Conservation (phyloP, 2,113 vertebrate genomes). For the Pungitius pungitius region DNA sequence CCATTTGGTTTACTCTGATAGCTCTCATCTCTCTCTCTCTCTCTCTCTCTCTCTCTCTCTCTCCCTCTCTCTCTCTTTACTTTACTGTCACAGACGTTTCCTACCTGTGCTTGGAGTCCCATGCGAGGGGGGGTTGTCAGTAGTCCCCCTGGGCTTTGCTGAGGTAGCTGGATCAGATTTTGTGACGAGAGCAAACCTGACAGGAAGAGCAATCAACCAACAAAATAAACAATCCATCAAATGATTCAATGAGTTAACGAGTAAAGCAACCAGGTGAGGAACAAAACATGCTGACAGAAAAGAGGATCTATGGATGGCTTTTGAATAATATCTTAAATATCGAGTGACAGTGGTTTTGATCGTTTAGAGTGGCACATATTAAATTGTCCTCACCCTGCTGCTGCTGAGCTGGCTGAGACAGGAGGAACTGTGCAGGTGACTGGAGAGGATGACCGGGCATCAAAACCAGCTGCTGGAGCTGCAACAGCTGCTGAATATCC, state of each 20-base stretch:
- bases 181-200: slow-evolving; percentile 88
- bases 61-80: background rate
- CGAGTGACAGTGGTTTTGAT: background rate
- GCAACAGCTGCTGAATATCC: slow-evolving; percentile 92
- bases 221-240: background rate
- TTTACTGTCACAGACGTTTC: background rate
- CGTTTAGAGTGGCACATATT: background rate
- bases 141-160: slow-evolving; percentile 89
- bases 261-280: no score
- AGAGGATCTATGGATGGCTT: background rate
- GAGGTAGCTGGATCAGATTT: slow-evolving; percentile 96
- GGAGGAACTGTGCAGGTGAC: slow-evolving; percentile 90
- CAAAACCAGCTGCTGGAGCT: slow-evolving; percentile 91
- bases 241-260: background rate
- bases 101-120: slow-evolving; percentile 88
- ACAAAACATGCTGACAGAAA: background rate
- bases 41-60: background rate
- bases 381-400: slow-evolving; percentile 81
- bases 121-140: slow-evolving; percentile 86
- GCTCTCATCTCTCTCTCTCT: background rate
- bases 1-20: no score
- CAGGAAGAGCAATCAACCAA: background rate
- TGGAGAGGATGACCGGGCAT: slow-evolving; percentile 89
- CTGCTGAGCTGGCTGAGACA: slow-evolving; percentile 85
- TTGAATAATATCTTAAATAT: background rate